Conservation (phyloP, 1,140 invertebrate species). For the Monomorium pharaonis region DNA sequence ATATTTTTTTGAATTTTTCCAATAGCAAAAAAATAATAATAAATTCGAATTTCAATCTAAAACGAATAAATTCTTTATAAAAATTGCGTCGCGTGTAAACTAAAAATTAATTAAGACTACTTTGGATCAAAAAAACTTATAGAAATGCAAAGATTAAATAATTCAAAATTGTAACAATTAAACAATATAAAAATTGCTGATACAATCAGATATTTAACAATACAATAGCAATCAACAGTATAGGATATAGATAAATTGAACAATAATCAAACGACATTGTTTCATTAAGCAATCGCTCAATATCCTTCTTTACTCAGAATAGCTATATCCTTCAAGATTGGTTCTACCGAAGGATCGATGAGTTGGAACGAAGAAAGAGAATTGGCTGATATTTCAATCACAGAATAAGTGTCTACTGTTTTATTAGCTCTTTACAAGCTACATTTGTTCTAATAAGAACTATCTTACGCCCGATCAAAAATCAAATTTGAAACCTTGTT, state of each 20-base stretch:
- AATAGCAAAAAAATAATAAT: background rate
- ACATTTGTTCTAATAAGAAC: conserved; percentile 26
- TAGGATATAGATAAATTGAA: conserved; percentile 8
- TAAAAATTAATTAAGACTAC: background rate
- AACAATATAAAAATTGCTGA: background rate
- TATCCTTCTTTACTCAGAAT: conserved; percentile 20
- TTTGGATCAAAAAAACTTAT: background rate
- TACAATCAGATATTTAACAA: background rate
- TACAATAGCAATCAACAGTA: background rate
- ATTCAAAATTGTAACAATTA: background rate
- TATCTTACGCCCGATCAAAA: background rate
- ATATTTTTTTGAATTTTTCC: background rate
- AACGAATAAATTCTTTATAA: background rate
- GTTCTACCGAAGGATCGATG: conserved; percentile 21
- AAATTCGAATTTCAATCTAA: background rate
- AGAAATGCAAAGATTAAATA: background rate
- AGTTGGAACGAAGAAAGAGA: conserved; percentile 8
- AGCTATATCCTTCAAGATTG: conserved; percentile 12
- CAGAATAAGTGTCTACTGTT: conserved; percentile 50
- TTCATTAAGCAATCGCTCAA: conserved; percentile 19
- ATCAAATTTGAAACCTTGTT: background rate
- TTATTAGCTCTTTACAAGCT: conserved; percentile 32
- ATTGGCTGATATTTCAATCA: conserved; percentile 57
- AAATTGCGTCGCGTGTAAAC: background rate
- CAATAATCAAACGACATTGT: conserved; percentile 8